These are phyloP conservation scores for Diploscapter pachys DNA, from an alignment of 1,140 invertebrate genomes.

Conservation along the genomic window DNA sequence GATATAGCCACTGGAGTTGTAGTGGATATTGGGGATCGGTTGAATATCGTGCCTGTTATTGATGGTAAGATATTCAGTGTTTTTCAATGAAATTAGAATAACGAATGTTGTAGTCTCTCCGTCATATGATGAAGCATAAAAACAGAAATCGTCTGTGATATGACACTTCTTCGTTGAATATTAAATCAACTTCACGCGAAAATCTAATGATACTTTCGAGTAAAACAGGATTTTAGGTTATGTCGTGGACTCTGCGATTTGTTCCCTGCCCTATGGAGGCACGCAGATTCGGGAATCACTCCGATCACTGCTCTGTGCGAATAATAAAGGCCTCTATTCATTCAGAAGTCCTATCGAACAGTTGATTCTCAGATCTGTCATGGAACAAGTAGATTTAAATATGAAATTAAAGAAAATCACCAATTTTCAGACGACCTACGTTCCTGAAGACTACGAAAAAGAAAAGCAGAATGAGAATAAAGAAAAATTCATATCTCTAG, in stretches of 20 bases:
- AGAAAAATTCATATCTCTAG: slow-evolving; percentile 58
- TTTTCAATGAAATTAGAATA: slow-evolving; percentile 11
- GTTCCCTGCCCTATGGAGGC: slow-evolving; percentile 64
- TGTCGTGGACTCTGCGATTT: slow-evolving; percentile 58
- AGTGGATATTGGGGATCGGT: slow-evolving; percentile 68
- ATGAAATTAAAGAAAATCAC: not conserved
- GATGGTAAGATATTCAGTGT: slow-evolving; percentile 62
- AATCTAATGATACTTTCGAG: too few species aligned
- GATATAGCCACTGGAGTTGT: slow-evolving; percentile 68
- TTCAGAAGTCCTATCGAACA: slow-evolving; percentile 60
- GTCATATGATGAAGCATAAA: not conserved
- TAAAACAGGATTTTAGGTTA: slow-evolving; percentile 39
- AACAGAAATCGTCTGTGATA: not conserved
- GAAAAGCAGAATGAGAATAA: slow-evolving; percentile 59
- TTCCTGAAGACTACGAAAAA: slow-evolving; percentile 62
- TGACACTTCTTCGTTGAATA: too few species aligned
- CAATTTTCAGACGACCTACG: slow-evolving; percentile 61
- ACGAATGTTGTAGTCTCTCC: not conserved
- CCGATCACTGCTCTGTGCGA: slow-evolving; percentile 37
- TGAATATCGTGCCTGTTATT: slow-evolving; percentile 68
- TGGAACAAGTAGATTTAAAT: slow-evolving; percentile 59
- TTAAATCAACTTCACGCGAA: too few species aligned
- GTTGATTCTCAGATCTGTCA: slow-evolving; percentile 60
- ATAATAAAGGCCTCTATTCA: slow-evolving; percentile 55
- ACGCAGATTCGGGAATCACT: slow-evolving; percentile 64